These are phyloP conservation scores for Pomatorhinus ruficollis DNA, from an alignment of 2,113 vertebrate species.

Conservation along the genomic window DNA sequence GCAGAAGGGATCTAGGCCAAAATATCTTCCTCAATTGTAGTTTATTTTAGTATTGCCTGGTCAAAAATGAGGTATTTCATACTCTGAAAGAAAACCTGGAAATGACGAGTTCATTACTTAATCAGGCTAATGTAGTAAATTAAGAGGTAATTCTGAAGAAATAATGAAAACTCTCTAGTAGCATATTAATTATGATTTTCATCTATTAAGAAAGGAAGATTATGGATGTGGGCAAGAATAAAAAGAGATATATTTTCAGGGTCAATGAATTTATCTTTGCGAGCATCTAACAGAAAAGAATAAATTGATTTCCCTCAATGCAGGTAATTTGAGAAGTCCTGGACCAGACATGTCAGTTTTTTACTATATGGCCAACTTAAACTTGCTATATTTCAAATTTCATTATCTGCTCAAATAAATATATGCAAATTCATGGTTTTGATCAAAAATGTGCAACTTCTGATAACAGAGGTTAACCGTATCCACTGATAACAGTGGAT, in stretches of 20 bases:
- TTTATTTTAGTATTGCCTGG: neutral
- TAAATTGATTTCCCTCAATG: neutral
- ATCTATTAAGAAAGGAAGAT: conserved; percentile 48
- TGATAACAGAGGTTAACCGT: neutral
- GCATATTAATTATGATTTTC: conserved; percentile 67
- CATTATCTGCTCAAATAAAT: neutral
- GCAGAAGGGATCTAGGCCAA: neutral
- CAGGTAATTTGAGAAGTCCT: neutral
- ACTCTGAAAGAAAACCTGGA: conserved; percentile 31
- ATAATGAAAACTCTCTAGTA: conserved; percentile 62
- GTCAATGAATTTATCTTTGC: conserved; percentile 66
- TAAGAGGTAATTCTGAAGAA: conserved; percentile 70
- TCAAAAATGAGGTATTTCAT: conserved; percentile 59
- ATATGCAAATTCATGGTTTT: neutral
- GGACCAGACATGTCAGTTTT: neutral
- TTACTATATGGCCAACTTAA: neutral
- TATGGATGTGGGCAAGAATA: conserved; percentile 44
- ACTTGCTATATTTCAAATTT: neutral
- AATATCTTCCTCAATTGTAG: neutral
- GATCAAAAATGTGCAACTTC: neutral
- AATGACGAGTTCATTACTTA: conserved; percentile 52
- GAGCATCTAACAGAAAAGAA: neutral
- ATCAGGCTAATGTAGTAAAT: conserved; percentile 65
- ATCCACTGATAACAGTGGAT: too few species aligned
- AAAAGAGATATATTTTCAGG: conserved; percentile 66